Conservation (phyloP, 2,888 invertebrate genomes). For the Argyresthia albistria region DNA sequence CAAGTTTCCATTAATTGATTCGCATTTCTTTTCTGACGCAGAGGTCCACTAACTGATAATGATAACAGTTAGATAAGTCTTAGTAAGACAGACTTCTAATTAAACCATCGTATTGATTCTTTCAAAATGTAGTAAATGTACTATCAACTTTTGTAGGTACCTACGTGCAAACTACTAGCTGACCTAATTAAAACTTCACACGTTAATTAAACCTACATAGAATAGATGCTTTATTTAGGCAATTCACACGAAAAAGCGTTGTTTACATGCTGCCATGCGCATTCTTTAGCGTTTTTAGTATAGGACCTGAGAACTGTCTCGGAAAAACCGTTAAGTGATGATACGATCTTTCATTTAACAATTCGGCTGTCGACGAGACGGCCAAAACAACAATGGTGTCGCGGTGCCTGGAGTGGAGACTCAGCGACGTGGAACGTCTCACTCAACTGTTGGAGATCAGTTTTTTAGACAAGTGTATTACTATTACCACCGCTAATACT, state of each 20-base stretch:
- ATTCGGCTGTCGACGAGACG: neutral
- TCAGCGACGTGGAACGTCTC: neutral
- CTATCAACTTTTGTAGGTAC: no score
- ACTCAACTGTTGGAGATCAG: neutral
- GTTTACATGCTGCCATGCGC: neutral
- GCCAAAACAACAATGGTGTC: neutral
- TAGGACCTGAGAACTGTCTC: neutral
- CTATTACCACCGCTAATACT: no score
- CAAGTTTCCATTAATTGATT: no score
- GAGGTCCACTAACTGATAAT: no score
- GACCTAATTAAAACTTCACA: no score
- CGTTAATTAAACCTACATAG: neutral
- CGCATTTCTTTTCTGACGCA: no score
- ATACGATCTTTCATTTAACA: constrained; percentile 2
- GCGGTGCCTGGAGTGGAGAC: neutral
- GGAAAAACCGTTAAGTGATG: constrained; percentile 1
- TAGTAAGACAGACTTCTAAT: no score
- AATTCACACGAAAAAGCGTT: neutral
- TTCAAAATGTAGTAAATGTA: no score
- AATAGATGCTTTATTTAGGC: neutral
- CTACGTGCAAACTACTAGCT: no score
- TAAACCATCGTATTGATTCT: no score
- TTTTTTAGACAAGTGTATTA: neutral
- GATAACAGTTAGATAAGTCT: no score
- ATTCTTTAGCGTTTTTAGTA: neutral